phyloP scores from a whole-genome alignment of 2,888 invertebrate species.

The Eremobia ochroleuca region DNA sequence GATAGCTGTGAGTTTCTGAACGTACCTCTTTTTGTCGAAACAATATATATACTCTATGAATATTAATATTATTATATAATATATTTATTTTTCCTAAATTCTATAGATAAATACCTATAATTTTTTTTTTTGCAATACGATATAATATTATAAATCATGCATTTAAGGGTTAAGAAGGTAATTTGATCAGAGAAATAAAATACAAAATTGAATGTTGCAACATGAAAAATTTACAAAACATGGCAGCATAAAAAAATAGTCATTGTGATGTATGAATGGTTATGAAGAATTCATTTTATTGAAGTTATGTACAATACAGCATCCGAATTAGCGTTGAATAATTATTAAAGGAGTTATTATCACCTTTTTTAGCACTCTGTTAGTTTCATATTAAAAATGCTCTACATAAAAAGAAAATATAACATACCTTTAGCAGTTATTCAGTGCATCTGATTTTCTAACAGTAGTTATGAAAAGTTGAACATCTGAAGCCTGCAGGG shows the following conservation, averaged over 20 bases:
- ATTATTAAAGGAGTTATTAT: background rate
- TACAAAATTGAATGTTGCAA: conserved; percentile 23
- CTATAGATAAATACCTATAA: no score
- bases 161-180: no score
- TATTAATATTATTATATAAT: no score
- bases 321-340: conserved; percentile 41
- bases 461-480: background rate
- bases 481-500: background rate
- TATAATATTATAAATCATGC: no score
- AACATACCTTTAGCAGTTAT: background rate
- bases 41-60: no score
- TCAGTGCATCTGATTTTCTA: conserved; percentile 12
- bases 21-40: no score
- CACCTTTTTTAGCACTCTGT: background rate
- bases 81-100: no score
- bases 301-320: conserved; percentile 39
- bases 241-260: conserved; percentile 10
- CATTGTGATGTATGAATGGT: conserved; percentile 33
- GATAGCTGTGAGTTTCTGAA: no score
- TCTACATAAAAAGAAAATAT: background rate
- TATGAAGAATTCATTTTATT: conserved; percentile 32
- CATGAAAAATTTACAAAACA: conserved; percentile 15
- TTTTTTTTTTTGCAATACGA: no score
- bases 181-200: conserved; percentile 23
- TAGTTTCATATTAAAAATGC: background rate